These are phyloP conservation scores for Agriopis aurantiaria DNA, from an alignment of 2,888 invertebrate genomes.

Conservation along the genomic window DNA sequence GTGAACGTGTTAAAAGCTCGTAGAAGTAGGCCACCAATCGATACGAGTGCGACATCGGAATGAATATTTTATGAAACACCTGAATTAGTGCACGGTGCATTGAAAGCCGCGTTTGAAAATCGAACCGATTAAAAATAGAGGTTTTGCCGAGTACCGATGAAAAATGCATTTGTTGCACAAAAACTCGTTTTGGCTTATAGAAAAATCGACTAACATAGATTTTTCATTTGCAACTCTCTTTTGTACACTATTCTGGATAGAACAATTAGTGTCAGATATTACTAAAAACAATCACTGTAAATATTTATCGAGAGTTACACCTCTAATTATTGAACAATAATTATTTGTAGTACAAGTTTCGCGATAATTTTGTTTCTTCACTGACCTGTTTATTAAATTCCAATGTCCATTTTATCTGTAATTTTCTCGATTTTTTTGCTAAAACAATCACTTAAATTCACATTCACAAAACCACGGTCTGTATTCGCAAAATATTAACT, in stretches of 20 bases:
- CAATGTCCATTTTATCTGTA: slow-evolving; percentile 12
- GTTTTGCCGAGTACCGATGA: background rate
- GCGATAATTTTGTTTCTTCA: background rate
- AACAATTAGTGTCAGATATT: no score
- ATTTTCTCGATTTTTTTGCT: background rate
- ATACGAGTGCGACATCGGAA: slow-evolving; percentile 31
- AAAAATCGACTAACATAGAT: background rate
- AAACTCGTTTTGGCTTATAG: background rate
- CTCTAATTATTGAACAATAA: no score
- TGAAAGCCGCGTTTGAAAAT: slow-evolving; percentile 21
- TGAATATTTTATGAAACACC: slow-evolving; percentile 43
- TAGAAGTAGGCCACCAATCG: slow-evolving; percentile 37
- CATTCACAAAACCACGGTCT: slow-evolving; percentile 6
- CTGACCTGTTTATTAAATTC: slow-evolving; percentile 8
- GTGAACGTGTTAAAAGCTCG: slow-evolving; percentile 29
- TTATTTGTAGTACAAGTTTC: no score
- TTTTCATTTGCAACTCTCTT: background rate
- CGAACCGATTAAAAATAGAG: slow-evolving; percentile 25
- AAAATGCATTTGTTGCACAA: background rate
- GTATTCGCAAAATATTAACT: background rate
- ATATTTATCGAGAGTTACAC: no score
- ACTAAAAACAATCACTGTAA: no score
- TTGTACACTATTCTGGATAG: background rate
- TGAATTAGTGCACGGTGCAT: slow-evolving; percentile 33
- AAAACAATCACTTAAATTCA: background rate